Evolutionary conservation across 2,113 vertebrate genomes (phyloP), one percentile per base, ranked within the genome.

Genomic region (Greenwoodochromis staneri): DNA sequence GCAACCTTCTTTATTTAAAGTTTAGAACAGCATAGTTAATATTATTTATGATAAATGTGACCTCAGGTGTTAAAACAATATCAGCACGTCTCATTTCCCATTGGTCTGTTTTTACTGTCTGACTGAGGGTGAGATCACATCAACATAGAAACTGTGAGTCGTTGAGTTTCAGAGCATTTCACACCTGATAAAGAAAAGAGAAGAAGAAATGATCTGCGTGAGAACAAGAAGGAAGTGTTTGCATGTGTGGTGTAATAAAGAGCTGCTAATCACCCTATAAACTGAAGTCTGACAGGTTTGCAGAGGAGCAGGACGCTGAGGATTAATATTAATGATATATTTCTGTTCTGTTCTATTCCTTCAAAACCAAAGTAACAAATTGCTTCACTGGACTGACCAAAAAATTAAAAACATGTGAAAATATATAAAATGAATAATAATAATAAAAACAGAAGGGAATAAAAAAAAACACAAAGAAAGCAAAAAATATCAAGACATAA

Each of bases 11-110:
- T 57, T 27, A 57, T 57, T 27, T 57, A 57, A 57, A 57, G 54
- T 27, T 14, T 57, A 14, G 12, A 14, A 57, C 54, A 57, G 0
- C 24, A 57, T 0, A 27, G 21, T 57, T 57, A 8, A 57, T 57
- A 57, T 27, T 57, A 57, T 27, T 57, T 27, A 27, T 57, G 54
- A 57, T 27, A 5, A 14, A 57, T 27, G 24, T 27, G 24, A 57
- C 54, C 24, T 8, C 2, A 8, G 7, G 24, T 55, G 21, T 55
- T 55, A 24, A 24, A 55, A 55, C 11, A 13, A 55, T 55, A 55
- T 1, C 53, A 55, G 21, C 53, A 24, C 1, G 2, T 55, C 4
- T 55, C 53, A 24, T 55, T 55, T 55, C 3, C n/a, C 53, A 21
- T 24, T 7, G n/a, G 53, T 54, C 53, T 54, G n/a, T 55, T 55